Percentiles rank a stretch among this genome's conserved stretches.
These are phyloP conservation scores for Xylocopa sonorina DNA, from an alignment of 1,140 invertebrate species.

Conservation along the genomic window DNA sequence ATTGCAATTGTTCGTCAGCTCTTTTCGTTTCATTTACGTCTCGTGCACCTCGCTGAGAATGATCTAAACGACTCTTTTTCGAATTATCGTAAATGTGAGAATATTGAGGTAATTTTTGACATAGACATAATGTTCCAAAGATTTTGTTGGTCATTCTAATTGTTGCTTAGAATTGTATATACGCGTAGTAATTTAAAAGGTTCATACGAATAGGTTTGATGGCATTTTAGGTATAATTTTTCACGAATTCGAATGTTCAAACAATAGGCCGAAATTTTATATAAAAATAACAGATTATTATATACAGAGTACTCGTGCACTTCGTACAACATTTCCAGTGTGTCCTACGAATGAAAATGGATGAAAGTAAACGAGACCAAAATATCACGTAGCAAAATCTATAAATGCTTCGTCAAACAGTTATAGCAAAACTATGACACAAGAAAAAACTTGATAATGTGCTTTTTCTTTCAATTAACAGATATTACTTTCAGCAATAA, in stretches of 20 bases:
- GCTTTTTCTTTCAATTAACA: no score
- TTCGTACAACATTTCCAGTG: no score
- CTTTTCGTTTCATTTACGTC: neutral
- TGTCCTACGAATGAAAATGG: neutral
- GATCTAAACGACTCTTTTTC: neutral
- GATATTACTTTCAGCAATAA: no score
- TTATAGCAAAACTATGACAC: no score
- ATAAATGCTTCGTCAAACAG: no score
- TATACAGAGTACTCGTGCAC: no score
- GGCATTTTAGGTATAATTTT: neutral
- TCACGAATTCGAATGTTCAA: no score
- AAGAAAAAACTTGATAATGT: no score
- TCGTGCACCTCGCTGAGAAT: neutral
- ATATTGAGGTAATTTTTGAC: neutral
- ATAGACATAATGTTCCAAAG: slow-evolving; percentile 3
- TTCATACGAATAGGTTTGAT: neutral
- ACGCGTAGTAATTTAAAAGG: neutral
- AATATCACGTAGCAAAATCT: no score
- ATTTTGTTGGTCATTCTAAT: neutral
- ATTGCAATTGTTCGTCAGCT: neutral
- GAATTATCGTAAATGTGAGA: neutral
- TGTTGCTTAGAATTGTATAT: neutral
- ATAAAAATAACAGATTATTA: no score
- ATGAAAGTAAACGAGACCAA: neutral
- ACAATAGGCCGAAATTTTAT: no score